These are phyloP conservation scores for Sternarchorhynchus goeldii DNA, from an alignment of 2,797 vertebrate species.

Conservation along the genomic window DNA sequence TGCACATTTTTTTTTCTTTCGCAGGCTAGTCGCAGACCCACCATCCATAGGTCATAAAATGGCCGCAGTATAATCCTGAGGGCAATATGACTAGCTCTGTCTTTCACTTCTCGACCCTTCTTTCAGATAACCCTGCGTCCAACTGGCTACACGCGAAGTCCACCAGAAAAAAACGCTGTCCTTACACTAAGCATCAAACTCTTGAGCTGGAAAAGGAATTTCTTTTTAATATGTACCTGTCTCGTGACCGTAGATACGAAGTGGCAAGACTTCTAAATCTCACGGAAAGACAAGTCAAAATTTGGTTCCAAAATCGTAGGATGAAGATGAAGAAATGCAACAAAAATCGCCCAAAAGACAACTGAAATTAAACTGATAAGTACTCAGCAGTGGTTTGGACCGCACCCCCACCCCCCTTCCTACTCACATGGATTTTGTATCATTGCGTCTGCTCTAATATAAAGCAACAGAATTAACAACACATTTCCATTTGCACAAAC, in stretches of 20 bases:
- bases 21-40: conserved; percentile 10
- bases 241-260: conserved; percentile 96
- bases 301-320: conserved; percentile 99
- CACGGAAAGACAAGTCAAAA: conserved; percentile 99
- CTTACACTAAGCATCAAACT: conserved; percentile 95
- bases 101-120: conserved; percentile 58
- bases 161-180: conserved; percentile 95
- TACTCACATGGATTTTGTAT: conserved; percentile 48
- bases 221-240: conserved; percentile 99
- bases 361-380: conserved; percentile 64
- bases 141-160: conserved; percentile 98
- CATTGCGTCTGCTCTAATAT: conserved; percentile 32
- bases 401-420: conserved; percentile 25
- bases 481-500: conserved; percentile 35
- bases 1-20: conserved; percentile 29
- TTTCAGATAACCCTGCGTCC: conserved; percentile 90
- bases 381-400: conserved; percentile 50
- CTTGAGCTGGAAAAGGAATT: conserved; percentile 98
- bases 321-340: conserved; percentile 99
- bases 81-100: conserved; percentile 59
- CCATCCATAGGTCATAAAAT: conserved; percentile 53
- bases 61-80: conserved; percentile 53
- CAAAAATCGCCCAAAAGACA: conserved; percentile 89
- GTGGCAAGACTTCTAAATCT: conserved; percentile 92
- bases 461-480: conserved; percentile 20